Evolutionary conservation across 2,797 vertebrate species (phyloP).

Genomic region (Leucoraja ocellata): DNA sequence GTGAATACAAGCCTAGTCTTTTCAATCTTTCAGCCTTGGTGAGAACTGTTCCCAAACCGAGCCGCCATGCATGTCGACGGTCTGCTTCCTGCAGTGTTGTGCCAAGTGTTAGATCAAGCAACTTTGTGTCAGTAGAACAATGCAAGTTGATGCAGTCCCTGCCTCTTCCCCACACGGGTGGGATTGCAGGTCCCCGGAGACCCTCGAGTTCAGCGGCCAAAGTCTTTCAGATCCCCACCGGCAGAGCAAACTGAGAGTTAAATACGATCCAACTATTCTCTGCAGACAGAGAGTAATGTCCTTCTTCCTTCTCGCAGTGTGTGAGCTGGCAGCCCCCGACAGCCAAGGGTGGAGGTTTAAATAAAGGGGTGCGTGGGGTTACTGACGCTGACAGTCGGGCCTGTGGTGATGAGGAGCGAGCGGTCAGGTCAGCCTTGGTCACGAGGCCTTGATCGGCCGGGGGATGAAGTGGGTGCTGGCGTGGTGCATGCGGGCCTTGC

Average conservation of each 20-base stretch:
- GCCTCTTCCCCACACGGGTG: too few relatives aligned
- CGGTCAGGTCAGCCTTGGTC: neutral
- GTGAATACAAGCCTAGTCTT: too few relatives aligned
- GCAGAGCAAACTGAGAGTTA: neutral
- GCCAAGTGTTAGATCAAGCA: too few relatives aligned
- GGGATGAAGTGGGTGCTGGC: constrained; percentile 60
- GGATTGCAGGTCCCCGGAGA: too few relatives aligned
- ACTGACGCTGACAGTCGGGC: neutral
- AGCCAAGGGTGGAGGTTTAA: neutral
- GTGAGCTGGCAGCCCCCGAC: neutral
- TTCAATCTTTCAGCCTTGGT: too few relatives aligned
- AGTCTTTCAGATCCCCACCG: neutral
- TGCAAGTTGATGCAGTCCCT: too few relatives aligned
- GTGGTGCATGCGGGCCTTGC: constrained; percentile 47
- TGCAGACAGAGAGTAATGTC: too few relatives aligned
- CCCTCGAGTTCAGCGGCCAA: neutral
- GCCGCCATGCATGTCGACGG: too few relatives aligned
- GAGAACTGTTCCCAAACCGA: too few relatives aligned
- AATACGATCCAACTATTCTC: neutral
- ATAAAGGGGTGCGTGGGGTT: neutral
- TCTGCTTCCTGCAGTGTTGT: too few relatives aligned
- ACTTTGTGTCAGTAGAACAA: too few relatives aligned
- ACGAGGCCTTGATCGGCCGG: constrained; percentile 39
- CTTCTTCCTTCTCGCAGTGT: neutral
- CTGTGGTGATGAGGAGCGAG: neutral